Conservation (phyloP, 1,140 invertebrate genomes). For the Drosophila ironensis region DNA sequence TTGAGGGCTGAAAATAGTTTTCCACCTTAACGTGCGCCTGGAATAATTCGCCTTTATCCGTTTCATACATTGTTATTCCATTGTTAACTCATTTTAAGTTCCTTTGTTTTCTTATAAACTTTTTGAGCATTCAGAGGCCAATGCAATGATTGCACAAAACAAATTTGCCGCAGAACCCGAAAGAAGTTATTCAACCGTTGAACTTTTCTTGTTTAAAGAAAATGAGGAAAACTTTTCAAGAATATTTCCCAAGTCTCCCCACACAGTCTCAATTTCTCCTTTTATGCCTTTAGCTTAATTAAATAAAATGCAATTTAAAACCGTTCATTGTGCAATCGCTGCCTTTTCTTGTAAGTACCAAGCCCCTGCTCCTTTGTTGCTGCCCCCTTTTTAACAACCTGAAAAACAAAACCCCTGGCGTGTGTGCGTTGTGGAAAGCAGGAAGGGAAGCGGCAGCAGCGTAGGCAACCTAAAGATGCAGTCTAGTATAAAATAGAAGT, state of each 20-base stretch:
- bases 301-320: conserved; percentile 72
- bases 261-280: conserved; percentile 22
- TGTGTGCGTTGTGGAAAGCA: conserved; percentile 4
- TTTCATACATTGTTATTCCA: background rate
- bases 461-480: conserved; percentile 58
- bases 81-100: conserved; percentile 1
- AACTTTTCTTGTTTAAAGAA: conserved; percentile 33
- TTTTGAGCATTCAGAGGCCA: conserved; percentile 13
- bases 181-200: conserved; percentile 10
- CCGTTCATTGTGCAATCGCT: conserved; percentile 58
- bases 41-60: background rate
- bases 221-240: conserved; percentile 29
- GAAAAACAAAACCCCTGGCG: conserved; percentile 64
- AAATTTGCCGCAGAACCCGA: conserved; percentile 15
- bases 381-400: conserved; percentile 32
- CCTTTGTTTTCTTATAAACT: conserved; percentile 4
- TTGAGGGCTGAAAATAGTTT: background rate
- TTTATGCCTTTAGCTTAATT: conserved; percentile 59
- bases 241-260: background rate
- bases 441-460: background rate
- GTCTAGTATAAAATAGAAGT: conserved; percentile 15
- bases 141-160: conserved; percentile 34
- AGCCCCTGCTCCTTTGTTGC: background rate
- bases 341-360: conserved; percentile 26
- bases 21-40: background rate